Evolutionary conservation across 2,797 vertebrate genomes (phyloP).

Genomic region (Mus spretus): DNA sequence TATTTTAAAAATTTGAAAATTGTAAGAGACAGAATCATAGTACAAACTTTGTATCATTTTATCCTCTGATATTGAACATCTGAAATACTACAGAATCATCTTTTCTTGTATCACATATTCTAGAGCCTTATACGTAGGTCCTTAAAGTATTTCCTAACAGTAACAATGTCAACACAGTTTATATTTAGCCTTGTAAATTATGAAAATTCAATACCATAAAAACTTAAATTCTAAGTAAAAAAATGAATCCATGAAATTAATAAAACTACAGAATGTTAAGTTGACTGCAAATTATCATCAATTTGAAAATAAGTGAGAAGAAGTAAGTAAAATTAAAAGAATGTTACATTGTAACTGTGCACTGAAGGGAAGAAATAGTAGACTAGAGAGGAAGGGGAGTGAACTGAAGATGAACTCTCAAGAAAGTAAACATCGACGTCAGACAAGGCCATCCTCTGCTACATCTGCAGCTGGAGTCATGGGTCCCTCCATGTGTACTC

Average conservation of each 20-base stretch:
- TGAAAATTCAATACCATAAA: neutral
- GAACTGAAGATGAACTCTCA: neutral
- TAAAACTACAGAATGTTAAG: neutral
- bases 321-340: neutral
- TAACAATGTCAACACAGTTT: neutral
- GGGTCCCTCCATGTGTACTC: no score
- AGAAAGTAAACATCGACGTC: neutral
- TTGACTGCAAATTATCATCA: neutral
- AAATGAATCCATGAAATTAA: neutral
- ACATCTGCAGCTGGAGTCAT: no score
- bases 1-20: neutral
- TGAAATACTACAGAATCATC: neutral
- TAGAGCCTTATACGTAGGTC: neutral
- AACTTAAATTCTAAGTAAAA: constrained; percentile 1
- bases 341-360: neutral
- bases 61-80: neutral
- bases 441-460: no score
- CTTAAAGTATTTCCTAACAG: neutral
- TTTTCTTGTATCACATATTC: neutral
- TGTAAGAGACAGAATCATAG: neutral
- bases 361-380: neutral
- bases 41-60: neutral
- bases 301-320: neutral
- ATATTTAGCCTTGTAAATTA: neutral
- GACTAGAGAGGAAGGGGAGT: neutral